phyloP scores from a whole-genome alignment of 2,113 vertebrate genomes.

The Semnornis frantzii region DNA sequence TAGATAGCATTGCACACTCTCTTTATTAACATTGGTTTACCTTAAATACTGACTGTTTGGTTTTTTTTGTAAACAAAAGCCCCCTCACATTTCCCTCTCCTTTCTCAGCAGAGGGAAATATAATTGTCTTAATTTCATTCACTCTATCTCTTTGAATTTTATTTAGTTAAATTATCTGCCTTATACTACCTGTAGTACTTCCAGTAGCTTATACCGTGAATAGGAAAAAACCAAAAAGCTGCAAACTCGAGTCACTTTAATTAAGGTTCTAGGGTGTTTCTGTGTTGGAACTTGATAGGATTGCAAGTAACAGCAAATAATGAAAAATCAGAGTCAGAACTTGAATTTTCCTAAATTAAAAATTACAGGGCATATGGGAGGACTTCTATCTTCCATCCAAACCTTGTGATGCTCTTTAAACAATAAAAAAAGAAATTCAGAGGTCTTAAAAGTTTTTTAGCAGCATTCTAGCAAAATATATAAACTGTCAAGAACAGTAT shows the following conservation, averaged over 20 bases:
- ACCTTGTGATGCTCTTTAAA: neutral
- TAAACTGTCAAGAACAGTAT: neutral
- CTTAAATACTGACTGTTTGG: neutral
- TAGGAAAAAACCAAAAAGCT: neutral
- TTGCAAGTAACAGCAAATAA: neutral
- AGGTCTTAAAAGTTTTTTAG: neutral
- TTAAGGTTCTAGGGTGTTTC: neutral
- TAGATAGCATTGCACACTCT: accelerated
- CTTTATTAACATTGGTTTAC: neutral
- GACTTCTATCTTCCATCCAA: neutral
- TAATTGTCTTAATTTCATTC: neutral
- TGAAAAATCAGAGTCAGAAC: neutral
- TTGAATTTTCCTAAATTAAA: neutral
- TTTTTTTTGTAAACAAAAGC: neutral
- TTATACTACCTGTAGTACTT: neutral
- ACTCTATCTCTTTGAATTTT: neutral
- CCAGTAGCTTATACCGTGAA: neutral
- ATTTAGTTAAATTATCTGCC: neutral
- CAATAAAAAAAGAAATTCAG: neutral
- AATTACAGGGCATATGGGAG: neutral
- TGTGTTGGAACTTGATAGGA: neutral
- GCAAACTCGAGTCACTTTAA: neutral
- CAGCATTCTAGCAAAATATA: neutral
- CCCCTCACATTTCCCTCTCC: neutral
- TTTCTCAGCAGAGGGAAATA: neutral